Evolutionary conservation across 1,140 invertebrate genomes (phyloP), one percentile per base, ranked within the genome.

Genomic region (Anoplophora glabripennis): DNA sequence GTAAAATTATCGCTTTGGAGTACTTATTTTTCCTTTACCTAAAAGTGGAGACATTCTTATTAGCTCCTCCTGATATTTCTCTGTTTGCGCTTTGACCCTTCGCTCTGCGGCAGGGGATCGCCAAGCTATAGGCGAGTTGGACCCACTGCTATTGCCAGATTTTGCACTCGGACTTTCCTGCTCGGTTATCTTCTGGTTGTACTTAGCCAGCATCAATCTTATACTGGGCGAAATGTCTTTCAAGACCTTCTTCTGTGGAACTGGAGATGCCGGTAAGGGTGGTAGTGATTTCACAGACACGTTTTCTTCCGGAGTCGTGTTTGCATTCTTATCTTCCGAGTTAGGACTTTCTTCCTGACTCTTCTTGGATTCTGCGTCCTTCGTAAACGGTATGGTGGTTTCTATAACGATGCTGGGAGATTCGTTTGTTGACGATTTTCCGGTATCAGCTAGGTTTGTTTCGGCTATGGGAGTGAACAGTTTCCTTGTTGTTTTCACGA

Each of bases 401-500:
- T 28, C 21, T 28, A 28, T 28, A 3, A 28, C 21, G 5, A 28
- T 28, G 21, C 21, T 28, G 5, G 21, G 21, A 28, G 21, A 28
- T 28, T 28, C 21, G 21, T 28, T 28, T 5, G 21, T 2, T 5
- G 21, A 28, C 3, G 21, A 28, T 28, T 28, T 28, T 28, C 21
- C 21, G 5, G 21, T 53, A 21, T 63, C 57, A 35, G 49, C 45
- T n/a, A 66, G 57, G 49, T 60, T 55, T 21, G 59, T 69, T 57
- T 67, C 74, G 10, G 81, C 79, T 8, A 89, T 80, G 0, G 87
- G 86, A 0, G 86, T 86, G 62, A 90, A 89, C 55, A 90, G 82
- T 76, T 88, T 89, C 28, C 87, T 79, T 46, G 86, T 89, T 0
- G 88, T 90, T 69, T 87, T 88, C 0, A 90, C 85, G 54, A 89